A percentile compares a stretch with the other conserved stretches of the same genome.
Conservation (phyloP, 1,140 invertebrate genomes). For the Platyscapa corneri region DNA sequence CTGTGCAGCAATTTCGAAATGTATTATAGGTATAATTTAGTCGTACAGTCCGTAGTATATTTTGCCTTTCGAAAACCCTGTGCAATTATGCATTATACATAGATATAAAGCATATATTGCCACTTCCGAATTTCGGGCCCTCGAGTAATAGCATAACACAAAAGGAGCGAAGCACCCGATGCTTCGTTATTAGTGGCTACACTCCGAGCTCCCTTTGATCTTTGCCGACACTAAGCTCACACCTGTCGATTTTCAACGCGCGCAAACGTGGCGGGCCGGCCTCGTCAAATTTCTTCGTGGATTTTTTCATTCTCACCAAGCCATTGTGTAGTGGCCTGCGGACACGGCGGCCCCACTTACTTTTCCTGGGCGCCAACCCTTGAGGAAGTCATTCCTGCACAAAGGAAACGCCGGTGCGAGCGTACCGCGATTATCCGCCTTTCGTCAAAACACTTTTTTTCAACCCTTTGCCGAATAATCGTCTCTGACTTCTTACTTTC, state of each 20-base stretch:
- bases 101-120: neutral
- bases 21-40: neutral
- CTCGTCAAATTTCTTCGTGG: conserved; percentile 14
- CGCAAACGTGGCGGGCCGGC: neutral
- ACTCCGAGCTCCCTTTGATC: conserved; percentile 34
- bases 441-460: neutral
- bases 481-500: neutral
- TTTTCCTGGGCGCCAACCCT: neutral
- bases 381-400: neutral
- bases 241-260: conserved; percentile 43
- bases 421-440: neutral
- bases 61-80: neutral
- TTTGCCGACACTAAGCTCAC: conserved; percentile 9
- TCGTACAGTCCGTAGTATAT: neutral
- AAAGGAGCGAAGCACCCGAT: neutral
- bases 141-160: conserved; percentile 26
- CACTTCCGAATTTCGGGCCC: conserved; percentile 38
- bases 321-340: conserved; percentile 4
- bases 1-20: neutral
- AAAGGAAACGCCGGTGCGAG: neutral
- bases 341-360: neutral
- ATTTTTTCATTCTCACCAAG: neutral
- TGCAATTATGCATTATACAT: conserved; percentile 29
- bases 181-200: conserved; percentile 40
- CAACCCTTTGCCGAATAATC: neutral